Base-by-base conservation (phyloP, 53 echinoderm and acorn worm genomes). In the Mesocentrotus franciscanus region DNA sequence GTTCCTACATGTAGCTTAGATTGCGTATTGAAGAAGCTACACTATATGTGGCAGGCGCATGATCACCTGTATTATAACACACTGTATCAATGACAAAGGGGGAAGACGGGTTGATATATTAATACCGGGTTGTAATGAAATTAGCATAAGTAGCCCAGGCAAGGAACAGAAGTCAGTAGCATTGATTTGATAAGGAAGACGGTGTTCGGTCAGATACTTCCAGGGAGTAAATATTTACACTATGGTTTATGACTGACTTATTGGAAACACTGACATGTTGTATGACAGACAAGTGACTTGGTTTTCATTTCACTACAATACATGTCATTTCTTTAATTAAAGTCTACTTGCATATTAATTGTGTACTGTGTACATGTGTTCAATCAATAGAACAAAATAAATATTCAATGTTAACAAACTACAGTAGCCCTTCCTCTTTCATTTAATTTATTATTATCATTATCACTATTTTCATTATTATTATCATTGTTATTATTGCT, bases 71-170 rank as follows among this genome's bases (percentile, higher is more conserved):
- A 39, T 22, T 10, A 18, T 42, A 17, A 55, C 22, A 27, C 42
- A 22, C 42, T 9, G 39, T 55, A 84, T 33, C 56, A 49, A 55
- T 84, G 84, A 55, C 84, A 55, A 22, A 17, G 56, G 20, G 24
- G 56, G 35, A 39, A 26, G 87, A 11, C 11, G 59, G 27, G 87
- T 58, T 29, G 26, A 66, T 26, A 58, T 57, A 27, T 81, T 39
- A 58, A 87, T 87, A 87, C 27, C 11, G 27, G 29, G 87, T 87
- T 85, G 87, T 87, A 87, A 87, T 87, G 87, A 87, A 87, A 87
- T 87, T 87, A 87, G 87, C 87, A 87, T 87, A 87, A 87, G 87
- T 58, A 58, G 87, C 57, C 26, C n/a, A 55, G 6, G 87, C n/a
- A 87, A n/a, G 58, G 57, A 57, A 20, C 13, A 27, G 27, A 87